These are phyloP conservation scores for Parnassius mnemosyne DNA, from an alignment of 2,888 invertebrate species.

Conservation along the genomic window DNA sequence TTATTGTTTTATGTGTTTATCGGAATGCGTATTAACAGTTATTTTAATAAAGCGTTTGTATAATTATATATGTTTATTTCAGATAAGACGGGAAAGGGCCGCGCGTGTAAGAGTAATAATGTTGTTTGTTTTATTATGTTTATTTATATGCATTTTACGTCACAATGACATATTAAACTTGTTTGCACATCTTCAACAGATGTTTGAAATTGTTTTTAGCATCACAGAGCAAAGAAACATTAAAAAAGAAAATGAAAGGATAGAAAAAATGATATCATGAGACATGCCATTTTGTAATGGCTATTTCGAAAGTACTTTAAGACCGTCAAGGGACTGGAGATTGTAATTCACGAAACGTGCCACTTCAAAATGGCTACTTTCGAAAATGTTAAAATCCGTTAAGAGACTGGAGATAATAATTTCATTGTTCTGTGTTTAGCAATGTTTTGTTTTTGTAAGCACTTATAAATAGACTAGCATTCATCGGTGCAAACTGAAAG, in stretches of 20 bases:
- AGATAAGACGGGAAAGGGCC: conserved; percentile 46
- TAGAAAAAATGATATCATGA: not conserved
- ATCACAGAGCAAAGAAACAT: not conserved
- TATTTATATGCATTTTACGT: conserved; percentile 61
- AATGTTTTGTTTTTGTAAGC: too few species aligned
- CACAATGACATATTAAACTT: conserved; percentile 3
- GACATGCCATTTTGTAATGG: not conserved
- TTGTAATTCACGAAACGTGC: not conserved
- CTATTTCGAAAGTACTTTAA: not conserved
- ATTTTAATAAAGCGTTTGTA: conserved; percentile 19
- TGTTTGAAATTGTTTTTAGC: not conserved
- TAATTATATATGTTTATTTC: conserved; percentile 46
- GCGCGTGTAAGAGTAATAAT: conserved; percentile 41
- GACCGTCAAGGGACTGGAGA: not conserved
- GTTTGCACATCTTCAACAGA: not conserved
- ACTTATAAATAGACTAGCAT: too few species aligned
- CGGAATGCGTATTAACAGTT: not conserved
- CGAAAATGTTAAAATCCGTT: too few species aligned
- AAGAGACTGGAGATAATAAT: too few species aligned
- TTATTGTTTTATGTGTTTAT: conserved; percentile 17
- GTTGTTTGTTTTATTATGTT: conserved; percentile 46
- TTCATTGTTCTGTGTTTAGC: too few species aligned
- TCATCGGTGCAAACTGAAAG: too few species aligned
- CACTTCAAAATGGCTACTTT: too few species aligned
- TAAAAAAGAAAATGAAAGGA: not conserved